These are phyloP conservation scores for Onychomys arenicola DNA, from an alignment of 2,797 vertebrate species.

Conservation along the genomic window DNA sequence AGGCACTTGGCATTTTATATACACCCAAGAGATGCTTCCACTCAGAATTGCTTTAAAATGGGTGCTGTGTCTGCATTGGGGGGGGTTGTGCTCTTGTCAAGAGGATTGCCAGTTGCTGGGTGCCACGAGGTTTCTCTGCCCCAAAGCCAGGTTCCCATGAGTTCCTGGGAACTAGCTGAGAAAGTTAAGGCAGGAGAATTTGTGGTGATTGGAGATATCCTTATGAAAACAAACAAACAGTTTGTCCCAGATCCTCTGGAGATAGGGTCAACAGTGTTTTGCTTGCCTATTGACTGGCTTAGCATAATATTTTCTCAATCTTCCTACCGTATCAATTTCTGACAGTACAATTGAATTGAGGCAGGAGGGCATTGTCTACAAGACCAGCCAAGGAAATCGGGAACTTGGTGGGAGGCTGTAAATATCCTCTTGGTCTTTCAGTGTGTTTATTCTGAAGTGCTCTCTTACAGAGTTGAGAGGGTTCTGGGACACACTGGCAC, in stretches of 20 bases:
- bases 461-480: conserved; percentile 81
- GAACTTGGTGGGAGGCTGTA: conserved; percentile 88
- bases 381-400: conserved; percentile 87
- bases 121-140: background rate
- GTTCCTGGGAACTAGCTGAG: conserved; percentile 78
- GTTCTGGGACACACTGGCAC: conserved; percentile 93
- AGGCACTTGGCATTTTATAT: background rate
- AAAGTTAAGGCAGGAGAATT: conserved; percentile 73
- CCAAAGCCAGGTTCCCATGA: conserved; percentile 56
- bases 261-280: conserved; percentile 74
- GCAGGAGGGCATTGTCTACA: conserved; percentile 85
- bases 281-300: conserved; percentile 84
- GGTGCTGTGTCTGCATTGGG: background rate
- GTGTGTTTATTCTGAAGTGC: conserved; percentile 88
- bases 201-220: conserved; percentile 76
- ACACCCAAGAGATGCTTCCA: background rate
- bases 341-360: conserved; percentile 85
- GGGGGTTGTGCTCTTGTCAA: background rate
- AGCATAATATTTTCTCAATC: conserved; percentile 87
- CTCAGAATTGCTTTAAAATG: background rate
- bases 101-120: background rate
- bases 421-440: conserved; percentile 89
- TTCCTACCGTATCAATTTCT: conserved; percentile 84
- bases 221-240: conserved; percentile 88
- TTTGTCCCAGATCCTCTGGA: conserved; percentile 57